phyloP scores from a whole-genome alignment of 2,888 invertebrate species.

The Phrixothrix hirtus region DNA sequence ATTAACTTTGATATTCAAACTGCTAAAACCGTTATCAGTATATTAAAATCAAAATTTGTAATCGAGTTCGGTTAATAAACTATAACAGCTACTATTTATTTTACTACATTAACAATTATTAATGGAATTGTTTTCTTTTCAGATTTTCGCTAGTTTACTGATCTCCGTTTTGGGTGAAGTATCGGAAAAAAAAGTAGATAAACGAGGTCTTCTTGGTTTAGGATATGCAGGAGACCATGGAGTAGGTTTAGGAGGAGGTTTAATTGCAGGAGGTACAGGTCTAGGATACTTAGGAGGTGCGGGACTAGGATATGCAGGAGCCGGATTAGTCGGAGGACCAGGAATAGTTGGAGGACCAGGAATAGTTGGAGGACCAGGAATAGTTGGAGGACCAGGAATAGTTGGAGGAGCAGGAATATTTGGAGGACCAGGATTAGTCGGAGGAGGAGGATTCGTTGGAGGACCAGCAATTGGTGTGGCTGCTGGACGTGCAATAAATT shows the following conservation, averaged over 20 bases:
- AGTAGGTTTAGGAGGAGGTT: constrained; percentile 6
- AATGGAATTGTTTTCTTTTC: constrained; percentile 32
- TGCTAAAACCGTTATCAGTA: no score
- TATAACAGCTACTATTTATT: no score
- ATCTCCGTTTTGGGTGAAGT: constrained; percentile 29
- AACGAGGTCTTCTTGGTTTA: constrained; percentile 46
- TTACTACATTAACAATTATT: no score
- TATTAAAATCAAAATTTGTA: no score
- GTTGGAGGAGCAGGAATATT: background rate
- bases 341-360: no score
- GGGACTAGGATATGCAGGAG: constrained; percentile 3
- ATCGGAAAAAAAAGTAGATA: constrained; percentile 46
- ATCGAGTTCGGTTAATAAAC: no score
- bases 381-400: constrained; percentile 5
- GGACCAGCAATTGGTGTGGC: constrained; percentile 17
- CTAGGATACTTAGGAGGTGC: background rate
- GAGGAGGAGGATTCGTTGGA: constrained; percentile 26
- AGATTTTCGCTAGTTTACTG: constrained; percentile 42
- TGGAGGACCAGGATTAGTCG: no score
- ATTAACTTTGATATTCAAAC: no score
- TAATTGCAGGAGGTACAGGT: background rate
- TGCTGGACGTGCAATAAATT: constrained; percentile 33
- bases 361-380: no score
- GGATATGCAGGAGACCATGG: constrained; percentile 38
- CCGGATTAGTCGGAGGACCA: constrained; percentile 27